Conservation (phyloP, 2,113 vertebrate species). For the Pluvianellus socialis region DNA sequence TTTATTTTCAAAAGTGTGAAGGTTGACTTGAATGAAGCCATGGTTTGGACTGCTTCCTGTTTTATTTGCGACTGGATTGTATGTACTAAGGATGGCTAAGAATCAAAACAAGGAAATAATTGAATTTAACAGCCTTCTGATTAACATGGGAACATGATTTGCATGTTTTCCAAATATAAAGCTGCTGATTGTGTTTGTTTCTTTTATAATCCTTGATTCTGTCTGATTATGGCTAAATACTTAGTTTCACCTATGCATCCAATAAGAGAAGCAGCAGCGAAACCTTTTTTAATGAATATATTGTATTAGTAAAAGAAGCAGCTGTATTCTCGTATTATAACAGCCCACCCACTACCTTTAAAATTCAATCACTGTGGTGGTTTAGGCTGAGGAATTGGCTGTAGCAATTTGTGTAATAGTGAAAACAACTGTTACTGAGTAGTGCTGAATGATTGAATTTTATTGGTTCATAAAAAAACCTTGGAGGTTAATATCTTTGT, state of each 20-base stretch:
- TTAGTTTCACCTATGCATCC: background rate
- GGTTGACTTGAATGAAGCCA: background rate
- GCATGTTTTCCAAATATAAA: background rate
- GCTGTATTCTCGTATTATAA: background rate
- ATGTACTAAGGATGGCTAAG: background rate
- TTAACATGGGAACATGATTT: background rate
- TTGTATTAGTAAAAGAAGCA: background rate
- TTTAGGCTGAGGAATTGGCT: background rate
- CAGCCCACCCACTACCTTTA: background rate
- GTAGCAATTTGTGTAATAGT: slow-evolving; percentile 28
- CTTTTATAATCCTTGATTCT: background rate
- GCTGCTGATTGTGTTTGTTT: background rate
- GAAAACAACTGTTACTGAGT: background rate
- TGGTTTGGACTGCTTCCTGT: background rate
- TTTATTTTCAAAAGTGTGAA: background rate
- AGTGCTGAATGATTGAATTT: background rate
- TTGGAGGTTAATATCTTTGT: slow-evolving; percentile 38
- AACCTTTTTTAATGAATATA: background rate
- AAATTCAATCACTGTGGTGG: background rate
- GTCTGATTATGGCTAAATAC: background rate
- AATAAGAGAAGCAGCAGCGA: background rate
- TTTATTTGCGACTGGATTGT: background rate
- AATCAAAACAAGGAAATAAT: background rate
- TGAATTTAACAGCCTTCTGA: background rate
- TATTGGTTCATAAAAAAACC: slow-evolving; percentile 17